Evolutionary conservation across 2,113 vertebrate genomes (phyloP).

Genomic region (Cichladusa arquata): DNA sequence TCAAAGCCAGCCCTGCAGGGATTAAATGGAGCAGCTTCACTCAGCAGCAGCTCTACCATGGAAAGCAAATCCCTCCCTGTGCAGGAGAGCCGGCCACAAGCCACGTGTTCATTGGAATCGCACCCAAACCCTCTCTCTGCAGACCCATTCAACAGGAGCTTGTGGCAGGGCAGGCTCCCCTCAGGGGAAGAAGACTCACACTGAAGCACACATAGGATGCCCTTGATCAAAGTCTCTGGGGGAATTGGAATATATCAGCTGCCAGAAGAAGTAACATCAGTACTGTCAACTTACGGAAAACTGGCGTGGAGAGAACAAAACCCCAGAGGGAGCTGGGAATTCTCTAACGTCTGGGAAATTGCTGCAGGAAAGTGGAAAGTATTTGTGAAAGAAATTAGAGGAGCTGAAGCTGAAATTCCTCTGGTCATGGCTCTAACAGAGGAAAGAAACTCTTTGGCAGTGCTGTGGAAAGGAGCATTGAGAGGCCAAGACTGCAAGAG

Average conservation of each 20-base stretch:
- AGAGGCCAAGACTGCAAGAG: not conserved
- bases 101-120: accelerated
- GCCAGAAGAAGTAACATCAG: not conserved
- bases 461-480: not conserved
- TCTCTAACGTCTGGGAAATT: slow-evolving; percentile 31
- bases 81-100: not conserved
- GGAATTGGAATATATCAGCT: not conserved
- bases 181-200: not conserved
- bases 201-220: not conserved
- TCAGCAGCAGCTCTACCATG: not conserved
- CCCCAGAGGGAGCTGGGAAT: slow-evolving; percentile 1
- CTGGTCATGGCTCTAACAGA: not conserved
- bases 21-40: not conserved
- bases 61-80: not conserved
- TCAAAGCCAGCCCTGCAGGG: not conserved
- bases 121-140: not conserved
- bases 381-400: slow-evolving; percentile 14
- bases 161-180: not conserved
- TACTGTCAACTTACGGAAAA: not conserved
- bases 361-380: slow-evolving; percentile 8
- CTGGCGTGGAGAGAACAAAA: not conserved
- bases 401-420: slow-evolving; percentile 21
- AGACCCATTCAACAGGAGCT: not conserved
- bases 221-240: not conserved
- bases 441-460: not conserved